Conservation (phyloP, 2,113 vertebrate species). For the Asarcornis scutulata region DNA sequence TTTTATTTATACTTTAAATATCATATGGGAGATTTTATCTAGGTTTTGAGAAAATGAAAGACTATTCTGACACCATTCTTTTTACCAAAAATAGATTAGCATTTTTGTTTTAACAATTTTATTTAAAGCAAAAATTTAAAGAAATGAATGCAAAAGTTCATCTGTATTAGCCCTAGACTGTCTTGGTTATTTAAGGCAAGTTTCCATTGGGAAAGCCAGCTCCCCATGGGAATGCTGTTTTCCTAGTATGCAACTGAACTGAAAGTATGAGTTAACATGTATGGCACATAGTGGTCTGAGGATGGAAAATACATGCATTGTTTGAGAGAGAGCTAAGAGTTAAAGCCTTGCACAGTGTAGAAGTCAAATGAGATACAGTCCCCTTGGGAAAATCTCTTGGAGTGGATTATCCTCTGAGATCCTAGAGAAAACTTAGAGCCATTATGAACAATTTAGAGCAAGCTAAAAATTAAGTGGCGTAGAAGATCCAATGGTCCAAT, state of each 20-base stretch:
- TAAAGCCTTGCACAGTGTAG: neutral
- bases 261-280: neutral
- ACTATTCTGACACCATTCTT: neutral
- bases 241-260: neutral
- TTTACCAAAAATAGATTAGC: neutral
- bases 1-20: neutral
- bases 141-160: neutral
- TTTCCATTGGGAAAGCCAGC: neutral
- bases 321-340: neutral
- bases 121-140: neutral
- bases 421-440: neutral
- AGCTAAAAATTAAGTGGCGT: neutral
- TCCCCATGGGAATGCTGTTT: neutral
- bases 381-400: neutral
- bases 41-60: neutral
- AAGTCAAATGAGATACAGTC: neutral
- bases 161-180: neutral
- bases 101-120: neutral
- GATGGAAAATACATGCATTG: neutral
- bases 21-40: neutral
- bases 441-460: neutral
- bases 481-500: neutral
- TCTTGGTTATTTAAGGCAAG: neutral
- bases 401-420: neutral
- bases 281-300: neutral